phyloP scores from a whole-genome alignment of 2,888 invertebrate genomes.

The Hyalella azteca region DNA sequence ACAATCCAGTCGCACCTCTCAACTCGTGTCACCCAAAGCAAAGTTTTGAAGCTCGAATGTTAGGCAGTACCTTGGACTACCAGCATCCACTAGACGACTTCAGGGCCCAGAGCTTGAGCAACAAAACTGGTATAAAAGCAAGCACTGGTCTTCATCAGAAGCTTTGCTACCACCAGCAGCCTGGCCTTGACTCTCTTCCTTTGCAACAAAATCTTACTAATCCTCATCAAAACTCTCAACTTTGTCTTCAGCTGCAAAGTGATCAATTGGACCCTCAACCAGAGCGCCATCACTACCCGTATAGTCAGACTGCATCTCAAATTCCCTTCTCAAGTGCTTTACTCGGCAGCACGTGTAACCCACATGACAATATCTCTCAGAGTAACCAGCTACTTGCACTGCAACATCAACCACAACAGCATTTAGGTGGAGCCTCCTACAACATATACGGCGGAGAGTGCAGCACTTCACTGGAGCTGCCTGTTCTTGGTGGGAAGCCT shows the following conservation, averaged over 20 bases:
- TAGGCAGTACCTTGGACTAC: neutral
- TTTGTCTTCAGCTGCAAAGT: constrained; percentile 4
- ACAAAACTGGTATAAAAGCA: neutral
- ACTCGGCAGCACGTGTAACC: neutral
- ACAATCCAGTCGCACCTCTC: constrained; percentile 5
- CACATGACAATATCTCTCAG: neutral
- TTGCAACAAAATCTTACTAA: neutral
- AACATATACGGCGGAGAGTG: constrained; percentile 12
- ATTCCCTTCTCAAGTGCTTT: neutral
- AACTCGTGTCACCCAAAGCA: constrained; percentile 20
- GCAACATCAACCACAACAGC: constrained; percentile 20
- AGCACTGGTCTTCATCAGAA: constrained; percentile 7
- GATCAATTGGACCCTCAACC: neutral
- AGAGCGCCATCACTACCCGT: constrained; percentile 10
- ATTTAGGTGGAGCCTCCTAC: neutral
- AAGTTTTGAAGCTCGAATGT: constrained; percentile 17
- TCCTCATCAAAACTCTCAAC: constrained; percentile 12
- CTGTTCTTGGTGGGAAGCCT: neutral
- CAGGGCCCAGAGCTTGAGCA: neutral
- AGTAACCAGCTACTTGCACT: neutral
- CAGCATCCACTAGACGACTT: constrained; percentile 8
- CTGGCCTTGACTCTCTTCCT: constrained; percentile 8
- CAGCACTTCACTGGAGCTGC: neutral
- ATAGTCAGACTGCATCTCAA: constrained; percentile 2
- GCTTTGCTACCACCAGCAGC: constrained; percentile 13